phyloP scores from a whole-genome alignment of 2,888 invertebrate genomes.

The Nomada goodeniana region DNA sequence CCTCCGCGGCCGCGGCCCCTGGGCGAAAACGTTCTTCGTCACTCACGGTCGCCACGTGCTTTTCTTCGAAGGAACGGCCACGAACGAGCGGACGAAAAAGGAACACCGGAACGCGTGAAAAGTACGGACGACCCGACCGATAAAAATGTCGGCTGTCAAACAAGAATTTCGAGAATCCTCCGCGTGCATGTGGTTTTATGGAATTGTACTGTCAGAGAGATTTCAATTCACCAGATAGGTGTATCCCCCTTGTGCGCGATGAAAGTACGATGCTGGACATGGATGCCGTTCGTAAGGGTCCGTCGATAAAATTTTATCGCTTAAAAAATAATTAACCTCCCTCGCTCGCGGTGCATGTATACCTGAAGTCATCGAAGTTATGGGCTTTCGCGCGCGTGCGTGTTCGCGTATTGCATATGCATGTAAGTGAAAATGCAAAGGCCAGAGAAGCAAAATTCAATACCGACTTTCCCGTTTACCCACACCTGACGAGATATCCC shows the following conservation, averaged over 20 bases:
- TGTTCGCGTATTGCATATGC: too few relatives aligned
- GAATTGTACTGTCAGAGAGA: not conserved
- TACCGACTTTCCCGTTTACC: constrained; percentile 17
- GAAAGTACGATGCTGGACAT: not conserved
- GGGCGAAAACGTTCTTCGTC: constrained; percentile 67
- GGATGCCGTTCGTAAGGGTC: not conserved
- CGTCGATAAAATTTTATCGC: not conserved
- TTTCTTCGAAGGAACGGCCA: constrained; percentile 54
- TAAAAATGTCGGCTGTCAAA: constrained; percentile 29
- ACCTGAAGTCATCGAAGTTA: too few relatives aligned
- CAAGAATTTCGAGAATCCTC: constrained; percentile 29
- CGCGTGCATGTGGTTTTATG: too few relatives aligned
- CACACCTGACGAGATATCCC: not conserved
- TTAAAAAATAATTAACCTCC: not conserved
- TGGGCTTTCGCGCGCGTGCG: too few relatives aligned
- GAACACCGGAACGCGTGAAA: constrained; percentile 21
- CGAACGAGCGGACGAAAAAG: not conserved
- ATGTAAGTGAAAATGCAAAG: not conserved
- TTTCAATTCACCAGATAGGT: not conserved
- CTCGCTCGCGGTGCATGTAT: not conserved
- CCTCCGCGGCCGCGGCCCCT: constrained; percentile 66
- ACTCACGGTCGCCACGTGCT: constrained; percentile 72
- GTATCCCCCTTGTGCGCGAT: not conserved
- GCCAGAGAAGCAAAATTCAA: not conserved
- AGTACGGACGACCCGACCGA: constrained; percentile 11